phyloP scores from a whole-genome alignment of 53 echinoderm and acorn worm genomes.

The Antedon mediterranea region DNA sequence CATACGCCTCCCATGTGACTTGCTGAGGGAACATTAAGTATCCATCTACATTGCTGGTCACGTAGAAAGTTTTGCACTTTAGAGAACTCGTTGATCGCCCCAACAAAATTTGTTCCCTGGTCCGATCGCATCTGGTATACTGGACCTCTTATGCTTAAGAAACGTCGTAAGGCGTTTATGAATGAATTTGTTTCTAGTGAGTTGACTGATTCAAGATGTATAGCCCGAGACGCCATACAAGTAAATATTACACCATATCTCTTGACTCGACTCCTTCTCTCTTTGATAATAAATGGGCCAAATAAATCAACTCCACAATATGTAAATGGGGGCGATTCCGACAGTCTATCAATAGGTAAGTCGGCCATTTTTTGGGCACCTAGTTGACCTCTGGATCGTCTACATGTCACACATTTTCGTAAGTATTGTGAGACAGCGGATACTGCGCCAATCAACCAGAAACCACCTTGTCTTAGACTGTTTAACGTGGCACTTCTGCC shows the following conservation, averaged over 20 bases:
- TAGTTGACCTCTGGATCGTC: neutral
- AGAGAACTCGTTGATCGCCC: neutral
- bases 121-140: no score
- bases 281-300: neutral
- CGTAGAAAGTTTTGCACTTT: neutral
- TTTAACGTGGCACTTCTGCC: constrained; percentile 34
- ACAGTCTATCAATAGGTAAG: constrained; percentile 10
- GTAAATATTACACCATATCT: neutral
- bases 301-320: constrained; percentile 11
- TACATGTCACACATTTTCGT: constrained; percentile 8
- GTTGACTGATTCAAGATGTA: neutral
- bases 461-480: constrained; percentile 14
- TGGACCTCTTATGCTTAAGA: neutral
- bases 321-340: constrained; percentile 14
- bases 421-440: constrained; percentile 6
- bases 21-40: neutral
- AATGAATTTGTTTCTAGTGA: neutral
- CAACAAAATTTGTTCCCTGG: neutral
- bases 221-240: neutral
- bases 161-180: neutral
- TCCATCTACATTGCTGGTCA: neutral
- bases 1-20: neutral
- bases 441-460: constrained; percentile 14
- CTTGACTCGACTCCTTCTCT: neutral
- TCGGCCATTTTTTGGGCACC: constrained; percentile 15